Conservation (phyloP, 2,888 invertebrate genomes). For the Folsomia manolachei region DNA sequence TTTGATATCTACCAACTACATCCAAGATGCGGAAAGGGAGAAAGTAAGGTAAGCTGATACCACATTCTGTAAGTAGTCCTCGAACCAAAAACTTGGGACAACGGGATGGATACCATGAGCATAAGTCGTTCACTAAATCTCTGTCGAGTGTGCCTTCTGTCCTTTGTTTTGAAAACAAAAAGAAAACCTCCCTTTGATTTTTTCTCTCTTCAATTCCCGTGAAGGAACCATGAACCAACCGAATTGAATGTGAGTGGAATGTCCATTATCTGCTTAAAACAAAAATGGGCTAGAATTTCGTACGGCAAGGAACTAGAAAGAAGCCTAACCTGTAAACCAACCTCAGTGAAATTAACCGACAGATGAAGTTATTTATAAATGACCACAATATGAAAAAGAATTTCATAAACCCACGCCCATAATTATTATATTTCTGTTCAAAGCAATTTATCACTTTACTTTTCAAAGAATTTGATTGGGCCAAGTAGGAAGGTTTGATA, state of each 20-base stretch:
- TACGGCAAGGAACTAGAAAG: no score
- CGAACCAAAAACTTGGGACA: no score
- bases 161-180: background rate
- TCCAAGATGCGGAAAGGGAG: background rate
- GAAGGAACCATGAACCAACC: no score
- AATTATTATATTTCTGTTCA: background rate
- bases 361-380: no score
- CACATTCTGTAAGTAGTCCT: no score
- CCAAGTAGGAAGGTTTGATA: no score
- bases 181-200: background rate
- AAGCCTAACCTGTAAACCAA: no score
- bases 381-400: no score
- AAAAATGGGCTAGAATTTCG: background rate
- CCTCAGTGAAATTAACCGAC: no score
- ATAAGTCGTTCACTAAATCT: background rate
- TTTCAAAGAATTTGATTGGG: background rate
- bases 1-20: background rate
- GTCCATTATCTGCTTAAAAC: background rate
- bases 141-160: background rate
- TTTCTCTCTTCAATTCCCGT: background rate
- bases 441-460: background rate
- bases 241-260: background rate
- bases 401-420: background rate
- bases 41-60: background rate
- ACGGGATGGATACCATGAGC: background rate